Conservation (phyloP, 2,113 vertebrate species). For the Procapra przewalskii region DNA sequence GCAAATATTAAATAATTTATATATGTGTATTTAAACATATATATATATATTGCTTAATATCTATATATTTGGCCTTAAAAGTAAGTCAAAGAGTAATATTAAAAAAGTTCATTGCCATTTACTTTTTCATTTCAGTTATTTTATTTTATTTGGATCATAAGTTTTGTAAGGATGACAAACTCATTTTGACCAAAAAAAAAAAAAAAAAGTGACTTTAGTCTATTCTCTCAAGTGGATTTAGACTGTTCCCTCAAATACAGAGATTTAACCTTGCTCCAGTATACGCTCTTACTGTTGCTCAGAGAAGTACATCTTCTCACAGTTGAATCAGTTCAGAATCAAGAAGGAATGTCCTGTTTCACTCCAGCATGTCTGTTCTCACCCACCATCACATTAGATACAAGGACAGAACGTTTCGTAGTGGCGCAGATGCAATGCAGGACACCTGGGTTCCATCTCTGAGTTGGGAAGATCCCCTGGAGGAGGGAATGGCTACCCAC, state of each 20-base stretch:
- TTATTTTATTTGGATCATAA: constrained; percentile 26
- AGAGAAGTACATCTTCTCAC: not conserved
- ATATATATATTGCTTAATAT: not conserved
- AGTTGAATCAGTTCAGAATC: not conserved
- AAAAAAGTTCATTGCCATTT: not conserved
- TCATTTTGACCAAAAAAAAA: not conserved
- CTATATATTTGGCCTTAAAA: not conserved
- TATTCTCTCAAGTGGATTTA: not conserved
- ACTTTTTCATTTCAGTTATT: constrained; percentile 25
- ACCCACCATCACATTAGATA: not conserved
- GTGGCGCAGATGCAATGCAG: not conserved
- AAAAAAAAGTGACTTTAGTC: not conserved
- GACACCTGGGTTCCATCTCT: not conserved
- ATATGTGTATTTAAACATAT: not conserved
- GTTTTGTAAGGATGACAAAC: not conserved
- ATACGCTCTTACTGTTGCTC: not conserved
- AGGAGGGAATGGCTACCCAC: not conserved
- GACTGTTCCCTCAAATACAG: not conserved
- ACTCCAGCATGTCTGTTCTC: accelerated
- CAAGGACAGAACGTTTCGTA: not conserved
- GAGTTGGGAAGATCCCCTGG: not conserved
- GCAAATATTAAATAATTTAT: not conserved
- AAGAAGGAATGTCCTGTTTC: accelerated
- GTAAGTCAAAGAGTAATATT: not conserved
- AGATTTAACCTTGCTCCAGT: not conserved